A percentile compares a stretch with the other conserved stretches of the same genome.
Conservation (phyloP, 2,113 vertebrate species). For the Lagopus leucura region DNA sequence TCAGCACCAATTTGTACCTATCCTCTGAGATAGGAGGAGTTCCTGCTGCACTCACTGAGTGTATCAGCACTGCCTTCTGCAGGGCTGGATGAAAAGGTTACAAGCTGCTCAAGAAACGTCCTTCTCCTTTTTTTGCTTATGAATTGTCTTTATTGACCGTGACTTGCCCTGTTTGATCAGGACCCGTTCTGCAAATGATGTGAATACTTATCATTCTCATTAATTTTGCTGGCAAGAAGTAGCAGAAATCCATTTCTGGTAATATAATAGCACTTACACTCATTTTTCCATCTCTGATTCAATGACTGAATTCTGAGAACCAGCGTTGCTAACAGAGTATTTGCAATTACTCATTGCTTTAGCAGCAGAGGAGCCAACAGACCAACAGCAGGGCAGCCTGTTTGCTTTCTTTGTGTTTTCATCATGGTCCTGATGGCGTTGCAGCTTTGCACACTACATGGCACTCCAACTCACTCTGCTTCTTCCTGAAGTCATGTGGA, state of each 20-base stretch:
- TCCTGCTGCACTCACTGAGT: background rate
- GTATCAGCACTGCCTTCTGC: background rate
- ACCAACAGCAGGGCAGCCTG: background rate
- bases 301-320: background rate
- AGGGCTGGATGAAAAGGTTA: background rate
- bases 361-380: background rate
- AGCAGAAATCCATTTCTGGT: slow-evolving; percentile 31
- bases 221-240: background rate
- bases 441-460: background rate
- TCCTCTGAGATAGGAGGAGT: background rate
- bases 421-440: background rate
- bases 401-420: background rate
- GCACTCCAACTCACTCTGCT: background rate
- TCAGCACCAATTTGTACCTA: background rate
- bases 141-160: slow-evolving; percentile 8
- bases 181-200: background rate
- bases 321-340: background rate
- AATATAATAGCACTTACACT: background rate
- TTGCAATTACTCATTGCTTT: slow-evolving; percentile 7
- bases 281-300: background rate
- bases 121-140: background rate
- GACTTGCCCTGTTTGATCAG: background rate
- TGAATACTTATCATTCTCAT: background rate
- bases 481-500: background rate
- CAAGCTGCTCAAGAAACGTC: background rate